Percentiles rank a stretch among this genome's conserved stretches.
phyloP scores from a whole-genome alignment of 2,113 vertebrate species.

The Oryzias melastigma region DNA sequence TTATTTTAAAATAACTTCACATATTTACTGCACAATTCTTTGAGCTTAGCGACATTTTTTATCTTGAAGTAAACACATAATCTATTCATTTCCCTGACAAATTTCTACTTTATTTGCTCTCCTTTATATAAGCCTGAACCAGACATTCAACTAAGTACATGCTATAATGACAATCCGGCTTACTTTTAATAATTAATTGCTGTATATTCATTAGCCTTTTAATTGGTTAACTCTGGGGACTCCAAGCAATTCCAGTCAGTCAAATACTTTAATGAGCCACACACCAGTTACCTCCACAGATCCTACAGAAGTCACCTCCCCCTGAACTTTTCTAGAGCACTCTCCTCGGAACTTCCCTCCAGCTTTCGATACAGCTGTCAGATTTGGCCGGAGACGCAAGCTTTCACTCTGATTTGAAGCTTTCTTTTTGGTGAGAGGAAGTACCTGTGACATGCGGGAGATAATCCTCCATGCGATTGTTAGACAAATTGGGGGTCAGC shows the following conservation, averaged over 20 bases:
- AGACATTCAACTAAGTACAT: conserved; percentile 47
- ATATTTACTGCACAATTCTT: too few relatives aligned
- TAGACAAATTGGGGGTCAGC: conserved; percentile 91
- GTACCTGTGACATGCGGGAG: conserved; percentile 83
- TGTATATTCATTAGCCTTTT: conserved; percentile 80
- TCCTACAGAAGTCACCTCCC: conserved; percentile 51
- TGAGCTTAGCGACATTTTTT: too few relatives aligned
- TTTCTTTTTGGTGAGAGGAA: conserved; percentile 62
- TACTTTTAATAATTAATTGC: conserved; percentile 76
- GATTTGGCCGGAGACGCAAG: conserved; percentile 65
- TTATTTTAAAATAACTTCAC: too few relatives aligned
- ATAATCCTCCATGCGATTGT: conserved; percentile 84
- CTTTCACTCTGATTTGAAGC: conserved; percentile 57
- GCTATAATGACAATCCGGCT: conserved; percentile 72
- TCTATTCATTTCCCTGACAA: conserved; percentile 13
- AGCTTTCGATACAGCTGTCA: conserved; percentile 75
- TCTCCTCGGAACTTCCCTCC: conserved; percentile 45
- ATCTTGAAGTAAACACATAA: too few relatives aligned
- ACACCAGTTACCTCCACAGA: conserved; percentile 30
- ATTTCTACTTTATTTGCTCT: conserved; percentile 17
- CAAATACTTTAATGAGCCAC: conserved; percentile 64
- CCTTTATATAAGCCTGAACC: conserved; percentile 45
- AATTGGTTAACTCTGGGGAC: conserved; percentile 75
- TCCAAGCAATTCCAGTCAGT: conserved; percentile 64
- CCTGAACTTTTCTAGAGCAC: conserved; percentile 59